Evolutionary conservation across 2,113 vertebrate species (phyloP), one percentile per base, ranked within the genome.

Genomic region (Melanotaenia duboulayi): DNA sequence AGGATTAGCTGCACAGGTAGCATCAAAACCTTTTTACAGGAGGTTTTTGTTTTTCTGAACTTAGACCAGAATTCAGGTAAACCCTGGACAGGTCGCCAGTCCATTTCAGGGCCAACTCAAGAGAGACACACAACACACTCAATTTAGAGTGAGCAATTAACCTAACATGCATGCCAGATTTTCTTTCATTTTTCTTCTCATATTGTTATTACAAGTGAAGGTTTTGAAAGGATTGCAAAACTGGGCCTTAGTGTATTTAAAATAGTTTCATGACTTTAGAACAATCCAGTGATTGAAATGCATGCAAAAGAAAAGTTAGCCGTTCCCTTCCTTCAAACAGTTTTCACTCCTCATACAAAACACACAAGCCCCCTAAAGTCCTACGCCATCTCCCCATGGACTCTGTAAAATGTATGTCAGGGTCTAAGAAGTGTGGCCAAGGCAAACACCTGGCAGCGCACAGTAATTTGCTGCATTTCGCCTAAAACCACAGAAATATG

Each of bases 341-440:
- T 60, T 79, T 66, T 76, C 71, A 69, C 44, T 64, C 37, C 51
- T 60, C 74, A 66, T 54, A 73, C 52, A 70, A 63, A 74, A 67
- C 22, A 56, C 44, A 46, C 57, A 71, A 55, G 69, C 70, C 72
- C 76, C 65, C 64, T 39, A 83, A 42, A 74, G 71, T 61, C 67
- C 61, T 64, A 69, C 58, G 56, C 56, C 74, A 65, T 75, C 75
- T 74, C 81, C 80, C 72, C 63, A 2, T 19, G 59, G 72, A 88
- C 71, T 70, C 60, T 83, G 69, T 82, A 65, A 84, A 90, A 85
- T 90, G 84, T 83, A 76, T 88, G 87, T 87, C 84, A 81, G 76
- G 74, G 37, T 64, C 68, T 91, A 54, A 86, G 89, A 88, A 86
- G 76, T 77, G 71, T 55, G 66, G 83, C 86, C 84, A 92, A 91